Base-by-base conservation (phyloP, 2,888 invertebrate species). In the Masnerella sp. region DNA sequence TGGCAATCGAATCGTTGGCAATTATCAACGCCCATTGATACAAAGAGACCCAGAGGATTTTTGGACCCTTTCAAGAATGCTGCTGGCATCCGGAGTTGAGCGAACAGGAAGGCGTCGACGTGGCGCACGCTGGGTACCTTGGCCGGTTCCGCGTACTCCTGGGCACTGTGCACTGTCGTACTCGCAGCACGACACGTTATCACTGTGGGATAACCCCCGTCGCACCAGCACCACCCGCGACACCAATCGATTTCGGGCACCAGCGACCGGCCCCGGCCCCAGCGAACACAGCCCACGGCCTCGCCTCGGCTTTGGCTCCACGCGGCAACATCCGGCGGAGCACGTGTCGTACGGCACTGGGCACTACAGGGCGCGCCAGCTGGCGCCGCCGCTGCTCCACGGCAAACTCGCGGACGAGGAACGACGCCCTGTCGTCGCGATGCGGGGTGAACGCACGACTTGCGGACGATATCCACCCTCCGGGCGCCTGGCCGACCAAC, bases 361-460 rank as follows among this genome's bases (percentile, higher is more conserved):
- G 74, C 72, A 70, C 54, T 59, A 22, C 14, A 14, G 14, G 36
- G 5, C 4, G 36, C 14, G 34, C 34, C 47, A 38, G n/a, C 36
- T 58, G 47, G 1, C 42, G 42, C 32, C 32, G 11, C 34, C 34
- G 34, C 64, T 43, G 36, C 52, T 20, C 17, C 9, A 40, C 54
- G 32, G 15, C 43, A 22, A 52, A 64, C 45, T 43, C 51, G 36
- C 51, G 30, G 43, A 68, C 75, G 76, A 80, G 78, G 80, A 82
- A 81, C 84, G 85, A 84, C 83, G 85, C 85, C 84, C 83, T 83
- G 84, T 82, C 84, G 84, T 82, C 84, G 82, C 82, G 83, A 81
- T 82, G 83, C 84, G 84, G 85, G 85, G 85, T 85, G 85, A 85
- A 85, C 84, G 85, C 85, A 86, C 86, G 85, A 83, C 85, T 85